Conservation (phyloP, 1,140 invertebrate genomes). For the Liolophura sinensis region DNA sequence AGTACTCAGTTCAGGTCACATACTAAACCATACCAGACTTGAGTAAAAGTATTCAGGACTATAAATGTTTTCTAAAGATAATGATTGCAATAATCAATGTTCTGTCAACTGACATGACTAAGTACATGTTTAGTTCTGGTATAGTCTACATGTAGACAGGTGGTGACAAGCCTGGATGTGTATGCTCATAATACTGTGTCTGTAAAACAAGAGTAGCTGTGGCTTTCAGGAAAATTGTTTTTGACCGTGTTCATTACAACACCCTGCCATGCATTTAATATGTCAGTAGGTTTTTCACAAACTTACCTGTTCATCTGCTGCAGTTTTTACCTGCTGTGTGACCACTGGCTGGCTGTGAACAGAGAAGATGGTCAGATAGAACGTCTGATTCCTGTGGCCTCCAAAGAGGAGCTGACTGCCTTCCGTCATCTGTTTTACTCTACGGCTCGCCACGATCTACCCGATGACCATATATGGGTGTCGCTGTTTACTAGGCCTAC, state of each 20-base stretch:
- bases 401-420: conserved; percentile 12
- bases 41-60: too few relatives aligned
- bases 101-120: background rate
- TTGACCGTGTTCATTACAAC: background rate
- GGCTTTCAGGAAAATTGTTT: too few relatives aligned
- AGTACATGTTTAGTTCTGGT: background rate
- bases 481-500: conserved; percentile 59
- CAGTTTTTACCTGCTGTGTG: conserved; percentile 58
- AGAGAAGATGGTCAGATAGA: conserved; percentile 60
- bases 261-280: background rate
- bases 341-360: conserved; percentile 62
- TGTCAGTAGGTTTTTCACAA: background rate
- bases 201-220: background rate
- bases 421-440: conserved; percentile 52
- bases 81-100: background rate
- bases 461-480: conserved; percentile 62
- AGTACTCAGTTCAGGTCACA: background rate
- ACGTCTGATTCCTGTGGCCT: conserved; percentile 9
- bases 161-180: too few relatives aligned
- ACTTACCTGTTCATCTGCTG: background rate
- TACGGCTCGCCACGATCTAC: conserved; percentile 50
- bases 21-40: too few relatives aligned
- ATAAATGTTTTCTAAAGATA: background rate
- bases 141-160: too few relatives aligned
- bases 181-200: background rate